These are phyloP conservation scores for Cepphus grylle DNA, from an alignment of 2,113 vertebrate species.

Conservation along the genomic window DNA sequence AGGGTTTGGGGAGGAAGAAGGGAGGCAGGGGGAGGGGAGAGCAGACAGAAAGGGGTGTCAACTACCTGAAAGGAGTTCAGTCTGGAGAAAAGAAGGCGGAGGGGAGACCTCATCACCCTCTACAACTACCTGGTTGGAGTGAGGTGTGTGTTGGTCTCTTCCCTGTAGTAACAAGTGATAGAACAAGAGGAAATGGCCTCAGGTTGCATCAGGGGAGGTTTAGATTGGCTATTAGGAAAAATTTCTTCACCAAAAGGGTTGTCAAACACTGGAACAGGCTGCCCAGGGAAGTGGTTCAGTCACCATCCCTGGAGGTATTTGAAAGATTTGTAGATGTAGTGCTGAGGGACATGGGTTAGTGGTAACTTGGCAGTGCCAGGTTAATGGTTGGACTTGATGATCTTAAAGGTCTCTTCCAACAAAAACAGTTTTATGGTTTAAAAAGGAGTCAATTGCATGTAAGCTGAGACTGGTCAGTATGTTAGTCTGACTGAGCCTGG, in stretches of 20 bases:
- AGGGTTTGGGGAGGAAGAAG: not conserved
- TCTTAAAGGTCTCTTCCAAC: not conserved
- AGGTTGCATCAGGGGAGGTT: not conserved
- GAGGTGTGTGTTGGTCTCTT: not conserved
- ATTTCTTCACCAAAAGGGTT: not conserved
- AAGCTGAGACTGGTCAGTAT: not conserved
- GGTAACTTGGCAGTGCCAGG: not conserved
- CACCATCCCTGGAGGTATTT: not conserved
- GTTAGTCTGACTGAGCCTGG: not conserved
- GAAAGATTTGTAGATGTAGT: not conserved
- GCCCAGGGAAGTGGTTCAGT: not conserved
- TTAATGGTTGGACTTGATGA: not conserved
- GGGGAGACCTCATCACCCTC: not conserved
- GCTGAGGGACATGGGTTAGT: not conserved
- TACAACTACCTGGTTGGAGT: not conserved
- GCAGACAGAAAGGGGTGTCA: not conserved
- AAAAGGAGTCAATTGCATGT: rapidly evolving
- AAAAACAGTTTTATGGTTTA: not conserved
- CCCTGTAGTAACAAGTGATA: not conserved
- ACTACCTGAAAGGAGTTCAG: not conserved
- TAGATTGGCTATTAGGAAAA: not conserved
- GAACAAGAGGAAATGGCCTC: not conserved
- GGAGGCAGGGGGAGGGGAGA: rapidly evolving
- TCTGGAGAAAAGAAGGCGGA: not conserved
- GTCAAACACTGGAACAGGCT: not conserved